phyloP scores from a whole-genome alignment of 2,797 vertebrate species.

The Girardinus metallicus region DNA sequence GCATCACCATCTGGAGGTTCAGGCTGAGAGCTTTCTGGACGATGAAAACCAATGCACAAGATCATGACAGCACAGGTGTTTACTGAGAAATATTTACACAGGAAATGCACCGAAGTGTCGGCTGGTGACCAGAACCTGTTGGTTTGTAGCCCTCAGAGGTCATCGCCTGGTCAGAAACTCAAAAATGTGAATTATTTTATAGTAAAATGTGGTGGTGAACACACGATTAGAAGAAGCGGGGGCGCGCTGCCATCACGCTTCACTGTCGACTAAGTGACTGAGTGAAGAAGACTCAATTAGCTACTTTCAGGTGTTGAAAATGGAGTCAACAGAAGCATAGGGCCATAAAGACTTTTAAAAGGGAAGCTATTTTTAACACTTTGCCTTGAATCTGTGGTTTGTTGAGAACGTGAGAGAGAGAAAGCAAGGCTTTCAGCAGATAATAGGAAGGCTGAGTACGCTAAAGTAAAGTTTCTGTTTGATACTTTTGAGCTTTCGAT shows the following conservation, averaged over 20 bases:
- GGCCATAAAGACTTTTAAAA: background rate
- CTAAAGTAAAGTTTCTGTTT: background rate
- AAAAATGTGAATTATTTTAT: background rate
- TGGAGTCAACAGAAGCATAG: background rate
- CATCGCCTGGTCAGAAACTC: background rate
- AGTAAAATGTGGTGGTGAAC: background rate
- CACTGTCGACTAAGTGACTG: background rate
- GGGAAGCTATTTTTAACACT: background rate
- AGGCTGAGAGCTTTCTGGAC: conserved; percentile 86
- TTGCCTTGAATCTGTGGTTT: background rate
- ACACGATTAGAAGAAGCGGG: background rate
- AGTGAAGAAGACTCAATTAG: background rate
- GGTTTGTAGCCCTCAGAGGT: background rate
- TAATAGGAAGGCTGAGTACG: background rate
- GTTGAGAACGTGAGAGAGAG: background rate
- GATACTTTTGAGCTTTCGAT: background rate
- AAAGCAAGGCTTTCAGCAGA: background rate
- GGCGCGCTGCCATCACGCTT: background rate
- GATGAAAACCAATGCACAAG: conserved; percentile 70
- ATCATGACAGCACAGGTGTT: conserved; percentile 60
- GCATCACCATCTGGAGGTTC: conserved; percentile 83
- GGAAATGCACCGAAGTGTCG: background rate
- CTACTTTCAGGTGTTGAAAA: background rate
- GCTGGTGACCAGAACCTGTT: background rate
- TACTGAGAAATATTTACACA: conserved; percentile 49